Conservation (phyloP, 2,888 invertebrate species). For the Cantharis flavilabris region DNA sequence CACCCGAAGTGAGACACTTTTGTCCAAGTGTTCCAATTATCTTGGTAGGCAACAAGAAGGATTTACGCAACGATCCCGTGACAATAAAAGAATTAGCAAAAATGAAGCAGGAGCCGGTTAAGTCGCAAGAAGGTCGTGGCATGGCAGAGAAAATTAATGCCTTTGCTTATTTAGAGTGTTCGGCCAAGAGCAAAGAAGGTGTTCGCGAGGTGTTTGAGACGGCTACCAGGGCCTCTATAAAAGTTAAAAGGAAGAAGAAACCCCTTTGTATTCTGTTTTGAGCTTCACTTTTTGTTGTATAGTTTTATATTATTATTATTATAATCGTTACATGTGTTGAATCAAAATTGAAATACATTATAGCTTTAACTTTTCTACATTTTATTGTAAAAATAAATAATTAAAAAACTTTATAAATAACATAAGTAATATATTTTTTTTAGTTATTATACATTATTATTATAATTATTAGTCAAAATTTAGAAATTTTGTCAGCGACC, state of each 20-base stretch:
- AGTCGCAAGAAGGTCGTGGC: constrained; percentile 93
- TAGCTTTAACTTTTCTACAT: too few relatives aligned
- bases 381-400: too few relatives aligned
- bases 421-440: too few relatives aligned
- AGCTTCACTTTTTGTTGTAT: constrained; percentile 33
- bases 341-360: neutral
- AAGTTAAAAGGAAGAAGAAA: constrained; percentile 95
- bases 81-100: constrained; percentile 94
- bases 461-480: too few relatives aligned
- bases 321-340: constrained; percentile 41
- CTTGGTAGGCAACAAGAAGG: constrained; percentile 98
- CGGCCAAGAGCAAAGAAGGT: constrained; percentile 99
- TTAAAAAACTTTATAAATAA: too few relatives aligned
- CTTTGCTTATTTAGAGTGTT: constrained; percentile 98
- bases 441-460: too few relatives aligned
- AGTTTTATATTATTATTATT: constrained; percentile 16
- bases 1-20: constrained; percentile 97
- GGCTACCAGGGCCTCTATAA: constrained; percentile 96
- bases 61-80: constrained; percentile 91
- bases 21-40: constrained; percentile 99
- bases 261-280: constrained; percentile 76
- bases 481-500: too few relatives aligned
- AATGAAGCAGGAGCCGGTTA: constrained; percentile 99
- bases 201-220: constrained; percentile 99
- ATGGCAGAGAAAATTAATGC: constrained; percentile 99